Percentiles rank a stretch among this genome's conserved stretches.
Conservation (phyloP, 1,140 invertebrate species). For the Ceratina japonica region DNA sequence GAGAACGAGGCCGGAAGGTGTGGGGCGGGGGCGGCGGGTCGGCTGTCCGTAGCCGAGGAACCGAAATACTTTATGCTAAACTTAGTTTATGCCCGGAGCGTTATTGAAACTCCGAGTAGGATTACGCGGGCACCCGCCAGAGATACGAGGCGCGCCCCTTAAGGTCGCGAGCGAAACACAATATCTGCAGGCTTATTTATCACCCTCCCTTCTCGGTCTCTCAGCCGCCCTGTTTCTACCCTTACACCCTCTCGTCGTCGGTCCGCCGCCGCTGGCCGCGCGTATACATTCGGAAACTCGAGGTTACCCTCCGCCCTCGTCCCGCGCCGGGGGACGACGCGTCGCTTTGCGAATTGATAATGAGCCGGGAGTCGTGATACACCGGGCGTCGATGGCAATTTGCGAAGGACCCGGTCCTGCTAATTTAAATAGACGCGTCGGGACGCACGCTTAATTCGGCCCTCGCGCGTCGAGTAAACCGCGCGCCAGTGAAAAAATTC, state of each 20-base stretch:
- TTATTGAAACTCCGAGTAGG: constrained; percentile 65
- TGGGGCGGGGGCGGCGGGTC: too few species aligned
- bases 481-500: too few species aligned
- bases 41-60: constrained; percentile 15
- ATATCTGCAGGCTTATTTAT: constrained; percentile 69
- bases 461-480: too few species aligned
- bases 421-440: too few species aligned
- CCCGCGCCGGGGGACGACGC: background rate
- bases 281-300: constrained; percentile 50
- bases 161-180: constrained; percentile 61
- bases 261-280: background rate
- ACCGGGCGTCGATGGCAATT: background rate
- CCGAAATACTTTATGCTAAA: constrained; percentile 66
- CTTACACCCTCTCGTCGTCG: background rate
- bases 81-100: constrained; percentile 64
- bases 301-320: background rate
- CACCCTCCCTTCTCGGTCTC: constrained; percentile 7
- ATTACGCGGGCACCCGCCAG: constrained; percentile 49
- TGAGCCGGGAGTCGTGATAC: background rate
- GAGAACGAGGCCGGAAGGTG: too few species aligned
- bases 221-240: background rate
- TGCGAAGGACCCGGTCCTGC: background rate
- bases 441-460: too few species aligned
- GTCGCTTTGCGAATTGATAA: background rate
- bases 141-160: constrained; percentile 57